phyloP scores from a whole-genome alignment of 2,113 vertebrate species.

The Ciconia stormi region DNA sequence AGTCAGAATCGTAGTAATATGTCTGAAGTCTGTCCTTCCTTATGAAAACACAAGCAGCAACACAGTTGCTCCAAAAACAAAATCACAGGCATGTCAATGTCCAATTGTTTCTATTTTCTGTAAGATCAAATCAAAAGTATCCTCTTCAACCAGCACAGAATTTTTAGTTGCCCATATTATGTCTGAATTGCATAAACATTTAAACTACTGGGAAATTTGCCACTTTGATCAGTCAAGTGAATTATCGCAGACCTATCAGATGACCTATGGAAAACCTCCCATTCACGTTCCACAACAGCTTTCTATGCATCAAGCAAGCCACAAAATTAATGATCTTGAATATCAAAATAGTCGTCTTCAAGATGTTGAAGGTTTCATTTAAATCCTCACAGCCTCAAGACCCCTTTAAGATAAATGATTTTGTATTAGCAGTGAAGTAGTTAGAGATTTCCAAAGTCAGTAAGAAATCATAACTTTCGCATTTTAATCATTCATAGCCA shows the following conservation, averaged over 20 bases:
- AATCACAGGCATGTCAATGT: neutral
- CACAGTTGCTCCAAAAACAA: neutral
- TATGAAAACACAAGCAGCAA: neutral
- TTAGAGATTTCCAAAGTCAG: conserved; percentile 71
- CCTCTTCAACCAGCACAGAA: neutral
- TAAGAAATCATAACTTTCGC: conserved; percentile 69
- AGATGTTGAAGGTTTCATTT: conserved; percentile 40
- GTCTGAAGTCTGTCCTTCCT: neutral
- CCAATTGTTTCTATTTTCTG: neutral
- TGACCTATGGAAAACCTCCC: neutral
- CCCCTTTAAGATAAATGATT: conserved; percentile 31
- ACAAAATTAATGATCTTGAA: neutral
- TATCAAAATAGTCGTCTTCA: neutral
- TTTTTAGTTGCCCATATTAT: neutral
- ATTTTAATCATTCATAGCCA: conserved; percentile 71
- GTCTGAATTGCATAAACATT: neutral
- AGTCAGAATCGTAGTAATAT: neutral
- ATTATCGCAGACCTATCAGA: neutral
- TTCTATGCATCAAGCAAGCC: neutral
- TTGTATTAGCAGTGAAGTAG: conserved; percentile 44
- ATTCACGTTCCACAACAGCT: neutral
- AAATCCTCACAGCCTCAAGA: conserved; percentile 7
- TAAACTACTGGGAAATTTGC: neutral
- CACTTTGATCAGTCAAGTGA: neutral
- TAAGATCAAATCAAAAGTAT: neutral